phyloP scores from a whole-genome alignment of 2,113 vertebrate genomes.

The Raphicerus campestris region DNA sequence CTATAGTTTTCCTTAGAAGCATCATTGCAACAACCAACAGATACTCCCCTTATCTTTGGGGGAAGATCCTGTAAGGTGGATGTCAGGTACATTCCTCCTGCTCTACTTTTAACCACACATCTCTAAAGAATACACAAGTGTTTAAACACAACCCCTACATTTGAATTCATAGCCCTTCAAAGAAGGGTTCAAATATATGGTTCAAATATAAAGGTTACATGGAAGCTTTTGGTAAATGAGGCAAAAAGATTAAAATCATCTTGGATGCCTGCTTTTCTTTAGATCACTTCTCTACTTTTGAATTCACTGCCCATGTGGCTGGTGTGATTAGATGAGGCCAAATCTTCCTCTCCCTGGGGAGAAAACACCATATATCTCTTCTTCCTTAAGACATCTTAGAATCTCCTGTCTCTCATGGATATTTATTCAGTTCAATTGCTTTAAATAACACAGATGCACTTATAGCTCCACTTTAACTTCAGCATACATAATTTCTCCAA shows the following conservation, averaged over 20 bases:
- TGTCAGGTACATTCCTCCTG: neutral
- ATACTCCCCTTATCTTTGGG: neutral
- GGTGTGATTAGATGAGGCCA: neutral
- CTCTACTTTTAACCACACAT: neutral
- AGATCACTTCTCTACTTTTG: neutral
- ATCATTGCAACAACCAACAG: neutral
- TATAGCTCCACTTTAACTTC: neutral
- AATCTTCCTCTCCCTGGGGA: neutral
- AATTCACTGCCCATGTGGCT: neutral
- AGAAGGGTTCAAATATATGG: neutral
- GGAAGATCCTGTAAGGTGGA: neutral
- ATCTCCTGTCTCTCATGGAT: neutral
- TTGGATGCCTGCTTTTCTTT: neutral
- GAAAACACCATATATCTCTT: neutral
- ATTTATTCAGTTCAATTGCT: neutral
- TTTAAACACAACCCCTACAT: neutral
- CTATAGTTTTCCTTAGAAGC: neutral
- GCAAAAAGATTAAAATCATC: neutral
- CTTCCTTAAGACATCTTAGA: neutral
- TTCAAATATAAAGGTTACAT: neutral
- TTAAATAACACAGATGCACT: neutral
- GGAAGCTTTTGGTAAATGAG: neutral
- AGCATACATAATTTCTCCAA: neutral
- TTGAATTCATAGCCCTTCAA: neutral
- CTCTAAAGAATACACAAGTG: neutral